Evolutionary conservation across 1,140 invertebrate genomes (phyloP).

Genomic region (Nebria ingens): DNA sequence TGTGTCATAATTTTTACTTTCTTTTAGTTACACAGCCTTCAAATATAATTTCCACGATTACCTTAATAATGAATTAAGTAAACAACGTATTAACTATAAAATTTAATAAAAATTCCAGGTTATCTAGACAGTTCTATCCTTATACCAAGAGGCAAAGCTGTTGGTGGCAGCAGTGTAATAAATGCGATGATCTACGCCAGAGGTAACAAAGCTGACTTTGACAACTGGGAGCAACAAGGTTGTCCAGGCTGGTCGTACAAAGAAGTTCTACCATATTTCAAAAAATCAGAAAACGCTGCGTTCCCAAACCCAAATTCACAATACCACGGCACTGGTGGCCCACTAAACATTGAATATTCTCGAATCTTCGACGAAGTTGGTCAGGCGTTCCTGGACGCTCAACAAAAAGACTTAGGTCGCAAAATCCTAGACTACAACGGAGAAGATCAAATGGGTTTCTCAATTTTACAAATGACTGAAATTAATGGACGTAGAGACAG

Average conservation of each 20-base stretch:
- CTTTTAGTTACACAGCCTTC: too few species aligned
- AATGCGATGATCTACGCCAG: conserved; percentile 67
- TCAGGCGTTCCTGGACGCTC: conserved; percentile 19
- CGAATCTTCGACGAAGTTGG: conserved; percentile 26
- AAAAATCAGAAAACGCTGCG: conserved; percentile 37
- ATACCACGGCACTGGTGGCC: background rate
- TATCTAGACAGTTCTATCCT: conserved; percentile 19
- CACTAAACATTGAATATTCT: background rate
- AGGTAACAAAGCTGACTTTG: conserved; percentile 58
- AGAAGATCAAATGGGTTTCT: conserved; percentile 32
- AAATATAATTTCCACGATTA: too few species aligned
- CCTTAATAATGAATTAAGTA: too few species aligned
- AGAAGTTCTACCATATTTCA: conserved; percentile 48
- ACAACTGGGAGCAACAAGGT: conserved; percentile 50
- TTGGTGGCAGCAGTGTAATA: conserved; percentile 55
- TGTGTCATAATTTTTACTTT: too few species aligned
- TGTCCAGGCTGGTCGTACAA: conserved; percentile 55
- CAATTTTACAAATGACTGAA: conserved; percentile 35
- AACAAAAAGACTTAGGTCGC: conserved; percentile 22
- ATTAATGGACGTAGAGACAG: conserved; percentile 42
- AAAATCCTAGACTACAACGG: conserved; percentile 25
- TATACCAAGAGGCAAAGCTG: conserved; percentile 34
- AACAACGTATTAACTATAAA: too few species aligned
- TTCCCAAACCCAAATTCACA: background rate
- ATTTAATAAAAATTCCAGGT: conserved; percentile 32